Percentiles rank a stretch among this genome's conserved stretches.
Conservation (phyloP, 2,888 invertebrate species). For the Gnatocerus cornutus region DNA sequence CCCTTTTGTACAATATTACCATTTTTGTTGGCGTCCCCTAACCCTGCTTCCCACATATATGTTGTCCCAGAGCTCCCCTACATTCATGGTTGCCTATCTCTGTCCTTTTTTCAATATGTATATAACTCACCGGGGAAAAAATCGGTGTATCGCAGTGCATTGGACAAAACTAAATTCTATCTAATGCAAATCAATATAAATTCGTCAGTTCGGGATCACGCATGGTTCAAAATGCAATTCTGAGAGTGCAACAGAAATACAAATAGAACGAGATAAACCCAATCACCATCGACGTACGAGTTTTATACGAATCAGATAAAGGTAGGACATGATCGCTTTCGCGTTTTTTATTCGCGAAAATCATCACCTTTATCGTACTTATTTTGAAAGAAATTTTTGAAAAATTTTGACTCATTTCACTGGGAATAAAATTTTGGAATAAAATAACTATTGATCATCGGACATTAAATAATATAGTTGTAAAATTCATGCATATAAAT, state of each 20-base stretch:
- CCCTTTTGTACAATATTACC: neutral
- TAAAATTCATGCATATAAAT: slow-evolving; percentile 37
- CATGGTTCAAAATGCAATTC: slow-evolving; percentile 55
- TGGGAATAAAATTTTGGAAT: no score
- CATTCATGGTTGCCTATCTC: slow-evolving; percentile 23
- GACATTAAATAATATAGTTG: slow-evolving; percentile 24
- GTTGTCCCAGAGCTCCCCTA: slow-evolving; percentile 1
- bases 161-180: slow-evolving; percentile 52
- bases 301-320: slow-evolving; percentile 28
- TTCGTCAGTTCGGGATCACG: slow-evolving; percentile 56
- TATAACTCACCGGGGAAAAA: slow-evolving; percentile 23
- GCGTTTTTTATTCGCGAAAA: neutral
- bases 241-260: slow-evolving; percentile 42
- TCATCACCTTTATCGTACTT: no score
- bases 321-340: slow-evolving; percentile 42
- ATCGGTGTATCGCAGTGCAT: slow-evolving; percentile 20
- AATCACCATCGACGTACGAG: slow-evolving; percentile 39
- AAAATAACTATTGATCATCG: slow-evolving; percentile 22
- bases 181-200: slow-evolving; percentile 58
- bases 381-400: no score
- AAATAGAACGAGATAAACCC: slow-evolving; percentile 43
- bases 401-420: no score
- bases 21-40: slow-evolving; percentile 22
- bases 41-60: slow-evolving; percentile 17
- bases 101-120: slow-evolving; percentile 14